These are phyloP conservation scores for Ibidorhyncha struthersii DNA, from an alignment of 2,113 vertebrate species.

Conservation along the genomic window DNA sequence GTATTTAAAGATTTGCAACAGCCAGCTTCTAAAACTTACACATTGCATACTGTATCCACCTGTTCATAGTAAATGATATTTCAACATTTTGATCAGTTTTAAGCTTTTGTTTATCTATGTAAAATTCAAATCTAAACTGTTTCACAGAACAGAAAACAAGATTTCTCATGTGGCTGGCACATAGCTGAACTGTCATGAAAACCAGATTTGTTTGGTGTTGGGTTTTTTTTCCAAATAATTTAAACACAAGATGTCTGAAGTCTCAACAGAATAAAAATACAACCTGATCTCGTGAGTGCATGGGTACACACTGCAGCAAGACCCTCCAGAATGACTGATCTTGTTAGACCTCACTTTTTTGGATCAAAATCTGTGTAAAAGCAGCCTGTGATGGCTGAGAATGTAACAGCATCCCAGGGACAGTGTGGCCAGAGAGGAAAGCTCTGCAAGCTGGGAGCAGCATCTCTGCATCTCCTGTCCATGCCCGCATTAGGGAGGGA, in stretches of 20 bases:
- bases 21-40: background rate
- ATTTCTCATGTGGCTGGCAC: background rate
- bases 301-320: background rate
- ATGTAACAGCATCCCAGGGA: rapidly evolving
- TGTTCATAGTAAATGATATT: background rate
- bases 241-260: background rate
- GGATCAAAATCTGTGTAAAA: background rate
- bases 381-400: background rate
- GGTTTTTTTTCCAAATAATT: background rate
- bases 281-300: background rate
- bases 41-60: background rate
- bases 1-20: background rate
- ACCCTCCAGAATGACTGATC: background rate
- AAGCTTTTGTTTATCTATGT: background rate
- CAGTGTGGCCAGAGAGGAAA: background rate
- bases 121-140: background rate
- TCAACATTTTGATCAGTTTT: background rate
- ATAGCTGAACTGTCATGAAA: background rate
- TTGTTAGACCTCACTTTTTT: background rate
- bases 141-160: background rate
- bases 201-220: background rate
- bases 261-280: background rate
- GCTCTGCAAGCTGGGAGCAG: background rate
- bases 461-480: background rate
- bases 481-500: rapidly evolving